Percentiles rank a stretch among this genome's conserved stretches.
Conservation (phyloP, 2,888 invertebrate genomes). For the Oscheius sp. region DNA sequence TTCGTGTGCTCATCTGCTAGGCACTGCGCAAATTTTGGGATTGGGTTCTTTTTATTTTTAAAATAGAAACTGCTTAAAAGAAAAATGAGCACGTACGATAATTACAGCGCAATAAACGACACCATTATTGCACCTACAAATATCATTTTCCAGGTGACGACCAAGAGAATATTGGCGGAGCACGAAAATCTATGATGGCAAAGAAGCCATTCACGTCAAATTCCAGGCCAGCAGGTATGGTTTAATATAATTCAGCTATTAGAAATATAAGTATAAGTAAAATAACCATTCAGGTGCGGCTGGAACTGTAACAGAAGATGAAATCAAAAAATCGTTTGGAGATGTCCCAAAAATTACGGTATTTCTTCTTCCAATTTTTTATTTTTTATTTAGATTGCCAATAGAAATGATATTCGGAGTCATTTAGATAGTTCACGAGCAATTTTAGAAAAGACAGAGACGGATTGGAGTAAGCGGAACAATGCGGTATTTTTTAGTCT, state of each 20-base stretch:
- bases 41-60: neutral
- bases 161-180: slow-evolving; percentile 11
- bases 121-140: no score
- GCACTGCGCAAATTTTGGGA: slow-evolving; percentile 1
- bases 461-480: slow-evolving; percentile 93
- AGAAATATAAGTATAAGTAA: neutral
- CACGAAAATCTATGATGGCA: neutral
- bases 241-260: neutral
- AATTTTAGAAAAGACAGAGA: slow-evolving; percentile 76
- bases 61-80: no score
- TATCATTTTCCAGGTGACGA: neutral
- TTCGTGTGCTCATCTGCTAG: slow-evolving; percentile 24
- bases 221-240: neutral
- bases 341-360: slow-evolving; percentile 37
- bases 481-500: slow-evolving; percentile 78
- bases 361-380: neutral
- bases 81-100: no score
- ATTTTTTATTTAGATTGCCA: slow-evolving; percentile 11
- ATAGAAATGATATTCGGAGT: neutral
- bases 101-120: no score
- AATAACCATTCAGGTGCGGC: slow-evolving; percentile 29
- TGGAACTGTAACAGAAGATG: slow-evolving; percentile 40
- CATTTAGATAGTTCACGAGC: slow-evolving; percentile 15
- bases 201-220: neutral
- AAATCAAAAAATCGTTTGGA: slow-evolving; percentile 38